Conservation (phyloP, 1,140 invertebrate genomes). For the Micrasema longulum region DNA sequence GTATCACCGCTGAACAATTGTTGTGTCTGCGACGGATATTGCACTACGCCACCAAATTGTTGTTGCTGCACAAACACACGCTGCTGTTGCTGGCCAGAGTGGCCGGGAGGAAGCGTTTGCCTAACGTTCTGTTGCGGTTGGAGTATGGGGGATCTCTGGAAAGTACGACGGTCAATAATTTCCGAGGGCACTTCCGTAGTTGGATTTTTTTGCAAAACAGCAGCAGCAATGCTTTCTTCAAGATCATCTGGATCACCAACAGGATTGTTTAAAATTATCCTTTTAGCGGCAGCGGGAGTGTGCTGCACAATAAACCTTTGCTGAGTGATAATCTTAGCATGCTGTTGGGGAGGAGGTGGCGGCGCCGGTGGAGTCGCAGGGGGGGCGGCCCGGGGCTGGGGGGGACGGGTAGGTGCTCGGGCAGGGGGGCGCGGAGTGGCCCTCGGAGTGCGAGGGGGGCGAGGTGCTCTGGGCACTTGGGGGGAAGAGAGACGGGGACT, state of each 20-base stretch:
- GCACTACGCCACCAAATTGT: constrained; percentile 57
- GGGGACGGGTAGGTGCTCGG: background rate
- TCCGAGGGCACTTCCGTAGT: constrained; percentile 50
- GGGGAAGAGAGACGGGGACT: constrained; percentile 6
- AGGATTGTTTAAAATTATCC: constrained; percentile 59
- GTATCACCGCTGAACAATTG: constrained; percentile 41
- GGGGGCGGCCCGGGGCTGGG: background rate
- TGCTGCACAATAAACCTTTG: constrained; percentile 59
- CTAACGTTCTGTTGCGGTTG: constrained; percentile 57
- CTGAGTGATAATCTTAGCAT: constrained; percentile 31
- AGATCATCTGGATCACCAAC: constrained; percentile 65
- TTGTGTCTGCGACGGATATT: constrained; percentile 51
- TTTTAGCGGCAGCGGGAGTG: constrained; percentile 59
- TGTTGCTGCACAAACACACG: constrained; percentile 57
- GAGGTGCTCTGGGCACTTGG: constrained; percentile 7
- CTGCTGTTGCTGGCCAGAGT: constrained; percentile 36
- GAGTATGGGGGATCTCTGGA: constrained; percentile 56
- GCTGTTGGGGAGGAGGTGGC: constrained; percentile 23
- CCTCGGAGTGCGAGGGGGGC: constrained; percentile 17
- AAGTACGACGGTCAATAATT: constrained; percentile 39
- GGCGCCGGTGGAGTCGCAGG: constrained; percentile 25
- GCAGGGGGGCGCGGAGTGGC: background rate
- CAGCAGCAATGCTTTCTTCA: constrained; percentile 66
- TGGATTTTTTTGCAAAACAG: constrained; percentile 63
- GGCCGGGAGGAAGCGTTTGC: constrained; percentile 23